phyloP scores from a whole-genome alignment of 2,113 vertebrate species.

The Psephotus haematonotus region DNA sequence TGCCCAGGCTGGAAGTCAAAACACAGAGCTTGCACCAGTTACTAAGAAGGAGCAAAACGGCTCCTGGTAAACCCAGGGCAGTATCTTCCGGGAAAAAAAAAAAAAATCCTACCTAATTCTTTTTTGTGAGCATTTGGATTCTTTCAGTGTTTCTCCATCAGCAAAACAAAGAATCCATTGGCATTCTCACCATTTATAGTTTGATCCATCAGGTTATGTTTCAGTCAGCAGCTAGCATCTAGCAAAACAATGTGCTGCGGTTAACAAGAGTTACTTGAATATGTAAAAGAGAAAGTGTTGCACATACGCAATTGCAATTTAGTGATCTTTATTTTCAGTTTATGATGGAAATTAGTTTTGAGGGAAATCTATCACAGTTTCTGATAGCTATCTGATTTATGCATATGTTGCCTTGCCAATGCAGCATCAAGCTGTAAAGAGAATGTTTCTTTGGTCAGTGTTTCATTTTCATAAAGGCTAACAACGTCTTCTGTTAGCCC shows the following conservation, averaged over 20 bases:
- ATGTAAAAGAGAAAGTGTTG: not conserved
- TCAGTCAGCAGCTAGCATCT: not conserved
- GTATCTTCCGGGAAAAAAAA: not conserved
- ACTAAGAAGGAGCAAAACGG: too few species aligned
- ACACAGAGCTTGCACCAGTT: too few species aligned
- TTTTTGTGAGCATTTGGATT: not conserved
- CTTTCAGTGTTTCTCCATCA: not conserved
- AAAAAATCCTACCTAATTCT: not conserved
- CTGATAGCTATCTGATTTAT: not conserved
- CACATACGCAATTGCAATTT: not conserved
- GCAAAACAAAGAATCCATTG: not conserved
- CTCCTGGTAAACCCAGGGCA: too few species aligned
- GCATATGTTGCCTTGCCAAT: not conserved
- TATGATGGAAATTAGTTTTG: not conserved
- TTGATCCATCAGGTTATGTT: conserved; percentile 6
- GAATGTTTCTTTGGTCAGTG: conserved; percentile 30
- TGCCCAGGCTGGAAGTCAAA: too few species aligned
- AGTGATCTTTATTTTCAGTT: not conserved
- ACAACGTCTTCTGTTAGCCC: not conserved
- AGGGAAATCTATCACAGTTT: not conserved
- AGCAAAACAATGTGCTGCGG: conserved; percentile 17
- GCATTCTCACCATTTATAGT: not conserved
- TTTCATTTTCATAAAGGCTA: conserved; percentile 39
- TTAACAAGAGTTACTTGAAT: conserved; percentile 36
- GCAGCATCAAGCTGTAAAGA: not conserved